Evolutionary conservation across 1,140 invertebrate genomes (phyloP), one percentile per base, ranked within the genome.

Genomic region (Penaeus japonicus): DNA sequence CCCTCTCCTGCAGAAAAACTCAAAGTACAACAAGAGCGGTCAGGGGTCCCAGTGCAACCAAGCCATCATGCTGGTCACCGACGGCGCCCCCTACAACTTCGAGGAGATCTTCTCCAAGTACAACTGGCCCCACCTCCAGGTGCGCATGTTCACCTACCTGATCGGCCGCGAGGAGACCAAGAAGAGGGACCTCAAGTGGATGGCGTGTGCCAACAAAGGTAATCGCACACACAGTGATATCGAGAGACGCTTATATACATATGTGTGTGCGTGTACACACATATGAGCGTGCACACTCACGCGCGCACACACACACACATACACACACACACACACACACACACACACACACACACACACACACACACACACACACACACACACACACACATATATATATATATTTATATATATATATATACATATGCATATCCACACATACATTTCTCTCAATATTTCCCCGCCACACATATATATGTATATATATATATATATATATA

Each of bases 11-110:
- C 73, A 83, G 81, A 75, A 57, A 78, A 83, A 84, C 70, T 53
- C 81, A 77, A n/a, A 88, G 87, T 88, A 88, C 81, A 90, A 90
- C 73, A 75, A 89, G 75, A 90, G 70, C 27, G 89, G 95, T 1
- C 94, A 95, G 90, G 97, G 97, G 12, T 94, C 95, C 89, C 96
- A 98, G 18, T 99, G 98, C 92, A 99, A 99, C 93, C 96, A 98
- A 93, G 98, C 98, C 17, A 99, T 99, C 91, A 99, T 99, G 98
- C 93, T 99, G 77, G 96, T 99, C 90, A 99, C 98, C 17, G 99
- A 99, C 93, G 99, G 98, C 35, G 97, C 98, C 30, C 98, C 98
- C 22, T 96, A 97, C 91, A 97, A 96, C 91, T 98, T 96, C 92
- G 96, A 98, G 91, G 96, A 97, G 91, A 95, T 99, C 75, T 99